These are phyloP conservation scores for Engystomops pustulosus DNA, from an alignment of 2,113 vertebrate genomes.

Conservation along the genomic window DNA sequence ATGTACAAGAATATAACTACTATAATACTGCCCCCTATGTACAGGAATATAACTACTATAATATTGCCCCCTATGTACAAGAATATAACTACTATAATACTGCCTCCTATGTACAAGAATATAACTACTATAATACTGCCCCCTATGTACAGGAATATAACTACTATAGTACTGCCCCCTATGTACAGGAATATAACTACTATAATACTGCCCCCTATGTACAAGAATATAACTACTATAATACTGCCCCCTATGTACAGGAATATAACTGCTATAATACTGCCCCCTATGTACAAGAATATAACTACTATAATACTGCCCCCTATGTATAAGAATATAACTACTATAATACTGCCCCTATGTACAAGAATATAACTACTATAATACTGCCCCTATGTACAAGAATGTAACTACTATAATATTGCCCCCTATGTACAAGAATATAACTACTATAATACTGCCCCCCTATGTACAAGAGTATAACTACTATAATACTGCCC, in stretches of 20 bases:
- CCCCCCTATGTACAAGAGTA: neutral
- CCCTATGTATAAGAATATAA: too few species aligned
- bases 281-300: too few species aligned
- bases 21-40: too few species aligned
- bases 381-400: too few species aligned
- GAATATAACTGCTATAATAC: neutral
- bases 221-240: constrained; percentile 1
- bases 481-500: constrained; percentile 1
- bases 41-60: too few species aligned
- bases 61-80: neutral
- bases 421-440: neutral
- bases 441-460: constrained; percentile 11
- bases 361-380: too few species aligned
- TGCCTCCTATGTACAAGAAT: neutral
- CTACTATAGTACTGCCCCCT: neutral
- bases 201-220: neutral
- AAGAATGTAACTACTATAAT: too few species aligned
- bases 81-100: constrained; percentile 1
- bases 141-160: neutral
- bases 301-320: too few species aligned
- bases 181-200: neutral
- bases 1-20: too few species aligned
- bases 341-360: too few species aligned
- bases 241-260: neutral
- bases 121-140: neutral